A percentile compares a stretch with the other conserved stretches of the same genome.
Conservation (phyloP, 2,113 vertebrate genomes). For the Taxidea taxus region DNA sequence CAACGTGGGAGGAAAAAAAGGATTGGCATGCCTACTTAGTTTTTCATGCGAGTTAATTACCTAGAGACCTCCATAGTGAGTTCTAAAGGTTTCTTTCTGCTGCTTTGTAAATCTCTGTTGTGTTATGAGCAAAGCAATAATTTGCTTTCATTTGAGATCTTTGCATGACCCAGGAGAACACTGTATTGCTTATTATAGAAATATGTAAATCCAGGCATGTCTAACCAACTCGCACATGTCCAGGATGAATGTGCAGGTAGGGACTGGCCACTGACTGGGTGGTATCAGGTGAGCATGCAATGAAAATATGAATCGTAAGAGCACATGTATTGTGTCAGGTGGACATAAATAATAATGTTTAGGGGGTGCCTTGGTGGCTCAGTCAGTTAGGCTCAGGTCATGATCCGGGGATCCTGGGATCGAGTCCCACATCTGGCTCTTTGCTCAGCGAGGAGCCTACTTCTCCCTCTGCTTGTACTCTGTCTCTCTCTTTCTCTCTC, state of each 20-base stretch:
- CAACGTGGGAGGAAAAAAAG: not conserved
- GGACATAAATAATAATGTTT: not conserved
- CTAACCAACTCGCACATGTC: not conserved
- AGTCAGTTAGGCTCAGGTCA: no score
- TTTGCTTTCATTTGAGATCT: not conserved
- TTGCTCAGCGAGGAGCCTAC: no score
- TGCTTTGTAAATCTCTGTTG: not conserved
- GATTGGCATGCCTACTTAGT: not conserved
- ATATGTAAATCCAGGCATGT: not conserved
- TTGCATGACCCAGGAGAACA: not conserved
- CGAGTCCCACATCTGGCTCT: no score
- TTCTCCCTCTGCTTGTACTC: no score
- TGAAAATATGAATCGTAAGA: not conserved
- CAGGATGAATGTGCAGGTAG: not conserved
- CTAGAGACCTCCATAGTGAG: not conserved
- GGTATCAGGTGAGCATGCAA: not conserved
- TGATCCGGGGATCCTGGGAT: no score
- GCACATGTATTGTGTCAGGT: not conserved
- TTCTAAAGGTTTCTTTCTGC: not conserved
- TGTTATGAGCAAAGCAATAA: slow-evolving; percentile 2
- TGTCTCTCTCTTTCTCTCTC: no score
- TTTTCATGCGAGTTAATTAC: not conserved
- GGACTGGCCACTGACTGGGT: not conserved
- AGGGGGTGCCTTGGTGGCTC: no score
- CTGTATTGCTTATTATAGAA: not conserved